These are phyloP conservation scores for Pluvialis apricaria DNA, from an alignment of 2,113 vertebrate genomes.

Conservation along the genomic window DNA sequence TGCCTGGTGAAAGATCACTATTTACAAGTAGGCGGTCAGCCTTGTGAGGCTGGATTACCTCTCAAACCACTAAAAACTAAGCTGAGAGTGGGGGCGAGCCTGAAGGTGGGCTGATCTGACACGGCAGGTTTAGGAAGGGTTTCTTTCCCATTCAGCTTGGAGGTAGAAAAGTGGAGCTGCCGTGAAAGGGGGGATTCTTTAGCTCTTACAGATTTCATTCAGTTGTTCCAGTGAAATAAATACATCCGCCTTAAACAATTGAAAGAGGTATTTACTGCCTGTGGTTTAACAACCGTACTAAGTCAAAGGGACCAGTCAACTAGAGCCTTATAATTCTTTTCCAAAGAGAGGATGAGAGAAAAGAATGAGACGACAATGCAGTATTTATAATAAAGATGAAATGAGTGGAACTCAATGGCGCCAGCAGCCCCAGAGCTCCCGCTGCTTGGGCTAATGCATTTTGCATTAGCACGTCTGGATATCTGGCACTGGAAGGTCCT, in stretches of 20 bases:
- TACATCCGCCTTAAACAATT: conserved; percentile 50
- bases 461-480: conserved; percentile 64
- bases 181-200: neutral
- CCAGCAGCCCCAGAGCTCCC: conserved; percentile 62
- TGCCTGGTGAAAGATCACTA: conserved; percentile 16
- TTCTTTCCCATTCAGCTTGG: neutral
- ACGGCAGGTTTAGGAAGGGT: neutral
- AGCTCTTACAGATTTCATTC: conserved; percentile 35
- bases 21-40: neutral
- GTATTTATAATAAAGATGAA: conserved; percentile 71
- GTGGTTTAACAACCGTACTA: conserved; percentile 63
- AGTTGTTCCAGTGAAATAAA: conserved; percentile 51
- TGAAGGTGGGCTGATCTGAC: neutral
- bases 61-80: neutral
- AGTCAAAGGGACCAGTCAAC: conserved; percentile 63
- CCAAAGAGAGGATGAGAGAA: conserved; percentile 57
- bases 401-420: conserved; percentile 65
- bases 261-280: conserved; percentile 64
- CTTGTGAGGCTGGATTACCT: neutral
- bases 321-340: conserved; percentile 63
- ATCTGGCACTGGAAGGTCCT: conserved; percentile 54
- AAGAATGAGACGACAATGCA: conserved; percentile 57
- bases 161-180: conserved; percentile 5
- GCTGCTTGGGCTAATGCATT: conserved; percentile 68
- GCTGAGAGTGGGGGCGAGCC: neutral